Conservation (phyloP, 1,140 invertebrate species). For the Drosophila parabipectinata region DNA sequence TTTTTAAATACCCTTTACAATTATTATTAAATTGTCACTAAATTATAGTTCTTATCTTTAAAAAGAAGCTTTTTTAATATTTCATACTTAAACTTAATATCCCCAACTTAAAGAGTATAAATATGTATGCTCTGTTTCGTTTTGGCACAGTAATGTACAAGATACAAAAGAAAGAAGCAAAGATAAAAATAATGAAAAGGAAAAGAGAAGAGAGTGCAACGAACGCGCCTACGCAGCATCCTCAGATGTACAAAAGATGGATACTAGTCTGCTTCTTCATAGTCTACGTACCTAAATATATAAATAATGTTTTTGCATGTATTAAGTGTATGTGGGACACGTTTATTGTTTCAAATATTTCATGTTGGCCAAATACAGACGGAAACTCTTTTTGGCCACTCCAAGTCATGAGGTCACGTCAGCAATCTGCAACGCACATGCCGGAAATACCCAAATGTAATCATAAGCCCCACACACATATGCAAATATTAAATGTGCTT, state of each 20-base stretch:
- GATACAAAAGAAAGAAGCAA: not conserved
- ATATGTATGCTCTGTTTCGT: conserved; percentile 28
- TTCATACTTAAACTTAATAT: too few relatives aligned
- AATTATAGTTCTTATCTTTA: too few relatives aligned
- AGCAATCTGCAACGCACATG: conserved; percentile 35
- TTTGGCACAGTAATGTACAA: conserved; percentile 21
- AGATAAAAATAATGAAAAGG: conserved; percentile 2
- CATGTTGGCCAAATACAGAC: conserved; percentile 5
- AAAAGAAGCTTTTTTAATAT: not conserved
- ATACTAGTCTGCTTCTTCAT: conserved; percentile 16
- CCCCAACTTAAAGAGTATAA: not conserved
- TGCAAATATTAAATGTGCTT: conserved; percentile 14
- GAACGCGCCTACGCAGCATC: conserved; percentile 48
- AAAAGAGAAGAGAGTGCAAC: conserved; percentile 29
- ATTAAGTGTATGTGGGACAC: conserved; percentile 1
- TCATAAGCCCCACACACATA: conserved; percentile 1
- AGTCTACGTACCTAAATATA: conserved; percentile 2
- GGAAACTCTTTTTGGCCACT: conserved; percentile 16
- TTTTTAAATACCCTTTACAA: not conserved
- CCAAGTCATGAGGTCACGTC: conserved; percentile 24
- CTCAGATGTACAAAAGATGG: conserved; percentile 18
- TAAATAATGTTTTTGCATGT: conserved; percentile 4
- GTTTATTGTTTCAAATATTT: not conserved
- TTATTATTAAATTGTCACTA: not conserved
- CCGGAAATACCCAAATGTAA: conserved; percentile 21